Percentiles rank a stretch among this genome's conserved stretches.
phyloP scores from a whole-genome alignment of 2,888 invertebrate genomes.

The Bombylius discolor region DNA sequence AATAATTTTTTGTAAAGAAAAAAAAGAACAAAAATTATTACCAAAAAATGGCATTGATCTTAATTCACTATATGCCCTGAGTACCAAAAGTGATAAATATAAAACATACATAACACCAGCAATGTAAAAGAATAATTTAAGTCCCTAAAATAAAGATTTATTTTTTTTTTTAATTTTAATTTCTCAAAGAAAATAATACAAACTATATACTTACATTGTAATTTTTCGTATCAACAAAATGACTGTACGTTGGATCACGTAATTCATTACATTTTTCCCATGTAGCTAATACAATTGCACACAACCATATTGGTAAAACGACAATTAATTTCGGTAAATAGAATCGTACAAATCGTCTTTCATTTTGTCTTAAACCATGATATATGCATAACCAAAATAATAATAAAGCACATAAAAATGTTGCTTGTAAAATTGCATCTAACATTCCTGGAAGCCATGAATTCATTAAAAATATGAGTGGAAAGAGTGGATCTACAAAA shows the following conservation, averaged over 20 bases:
- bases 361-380: slow-evolving; percentile 88
- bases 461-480: slow-evolving; percentile 75
- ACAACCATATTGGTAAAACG: slow-evolving; percentile 75
- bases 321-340: slow-evolving; percentile 82
- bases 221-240: slow-evolving; percentile 68
- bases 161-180: neutral
- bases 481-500: slow-evolving; percentile 80
- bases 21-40: slow-evolving; percentile 35
- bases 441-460: slow-evolving; percentile 86
- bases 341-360: slow-evolving; percentile 70
- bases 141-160: slow-evolving; percentile 47
- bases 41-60: slow-evolving; percentile 97
- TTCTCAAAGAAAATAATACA: neutral
- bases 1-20: neutral
- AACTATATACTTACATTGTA: slow-evolving; percentile 50
- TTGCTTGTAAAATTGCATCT: slow-evolving; percentile 80
- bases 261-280: slow-evolving; percentile 85
- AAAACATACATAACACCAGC: slow-evolving; percentile 72
- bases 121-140: slow-evolving; percentile 83
- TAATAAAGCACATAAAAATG: slow-evolving; percentile 74
- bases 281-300: slow-evolving; percentile 70
- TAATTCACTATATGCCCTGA: slow-evolving; percentile 86
- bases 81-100: slow-evolving; percentile 68
- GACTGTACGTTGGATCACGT: slow-evolving; percentile 85
- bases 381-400: slow-evolving; percentile 93